Base-by-base conservation (phyloP, 1,140 invertebrate species). In the Acromyrmex heyeri region DNA sequence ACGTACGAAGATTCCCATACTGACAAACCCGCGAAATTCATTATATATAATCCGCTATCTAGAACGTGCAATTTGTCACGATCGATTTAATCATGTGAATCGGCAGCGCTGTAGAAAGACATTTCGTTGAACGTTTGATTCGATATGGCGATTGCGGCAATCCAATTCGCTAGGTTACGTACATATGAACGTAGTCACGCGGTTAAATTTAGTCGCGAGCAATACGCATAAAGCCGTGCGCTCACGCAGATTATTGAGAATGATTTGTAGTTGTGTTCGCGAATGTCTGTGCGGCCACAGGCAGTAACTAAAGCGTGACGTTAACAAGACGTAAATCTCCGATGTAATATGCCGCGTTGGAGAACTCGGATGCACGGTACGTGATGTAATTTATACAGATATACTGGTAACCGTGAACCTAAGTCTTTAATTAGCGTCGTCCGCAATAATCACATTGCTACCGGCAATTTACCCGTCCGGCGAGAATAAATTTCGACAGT, bases 311-410 rank as follows among this genome's bases (percentile, higher is more conserved):
- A 91, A 91, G 81, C 82, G 72, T 90, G 89, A 91, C 89, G 83
- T 90, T 90, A 91, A 91, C 90, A 88, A 91, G 90, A 91, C 89
- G 87, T 91, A 90, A 91, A 91, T 91, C 90, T 86, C 67, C 59
- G 24, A 21, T 53, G 88, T 90, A 88, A 90, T 77, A 44, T 70
- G 62, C 62, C 61, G 61, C 30, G 48, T 55, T 62, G 69, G 38
- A 75, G 30, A 62, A 24, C 30, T 14, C 3, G 69, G 27, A 24
- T 59, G 38, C 14, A 38, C 18, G 14, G 14, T 24, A 59, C 59
- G 24, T 65, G 86, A 85, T 82, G 77, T 69, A 88, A 82, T 90
- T 91, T 62, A 91, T 65, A 64, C 38, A 76, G 81, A 90, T 88
- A 86, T 83, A 86, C 76, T 48, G 86, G 72, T 88, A 78, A 88